These are phyloP conservation scores for Hyalella azteca DNA, from an alignment of 2,888 invertebrate species.

Conservation along the genomic window DNA sequence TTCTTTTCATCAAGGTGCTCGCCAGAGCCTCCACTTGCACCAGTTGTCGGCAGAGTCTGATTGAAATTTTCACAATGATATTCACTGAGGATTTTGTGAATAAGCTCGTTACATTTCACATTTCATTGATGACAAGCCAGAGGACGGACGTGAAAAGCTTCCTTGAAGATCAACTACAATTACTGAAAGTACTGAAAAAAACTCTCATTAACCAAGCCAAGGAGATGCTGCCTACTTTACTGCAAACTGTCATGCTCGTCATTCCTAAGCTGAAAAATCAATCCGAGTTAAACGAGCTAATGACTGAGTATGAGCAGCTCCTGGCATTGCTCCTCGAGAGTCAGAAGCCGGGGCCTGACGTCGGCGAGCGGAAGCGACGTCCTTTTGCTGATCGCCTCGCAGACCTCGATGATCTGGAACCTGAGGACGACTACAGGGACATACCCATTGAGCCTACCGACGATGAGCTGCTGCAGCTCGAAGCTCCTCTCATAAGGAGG, in stretches of 20 bases:
- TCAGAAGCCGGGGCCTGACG: slow-evolving; percentile 13
- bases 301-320: neutral
- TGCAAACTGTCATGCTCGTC: neutral
- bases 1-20: slow-evolving; percentile 38
- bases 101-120: slow-evolving; percentile 10
- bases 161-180: slow-evolving; percentile 5
- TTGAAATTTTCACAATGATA: slow-evolving; percentile 40
- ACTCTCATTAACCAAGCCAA: slow-evolving; percentile 22
- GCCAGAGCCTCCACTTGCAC: slow-evolving; percentile 5
- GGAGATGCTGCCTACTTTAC: slow-evolving; percentile 20
- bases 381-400: neutral
- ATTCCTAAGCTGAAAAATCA: neutral
- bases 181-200: slow-evolving; percentile 35
- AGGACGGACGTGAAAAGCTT: neutral
- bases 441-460: slow-evolving; percentile 62
- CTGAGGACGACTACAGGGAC: slow-evolving; percentile 65
- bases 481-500: slow-evolving; percentile 67
- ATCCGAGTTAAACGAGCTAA: too few relatives aligned
- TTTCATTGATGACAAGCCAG: slow-evolving; percentile 18
- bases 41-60: slow-evolving; percentile 38
- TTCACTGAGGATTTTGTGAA: slow-evolving; percentile 39
- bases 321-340: neutral
- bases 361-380: neutral
- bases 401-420: slow-evolving; percentile 49
- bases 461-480: slow-evolving; percentile 61